Conservation (phyloP, 2,888 invertebrate genomes). For the Trypoxylon attenuatum region DNA sequence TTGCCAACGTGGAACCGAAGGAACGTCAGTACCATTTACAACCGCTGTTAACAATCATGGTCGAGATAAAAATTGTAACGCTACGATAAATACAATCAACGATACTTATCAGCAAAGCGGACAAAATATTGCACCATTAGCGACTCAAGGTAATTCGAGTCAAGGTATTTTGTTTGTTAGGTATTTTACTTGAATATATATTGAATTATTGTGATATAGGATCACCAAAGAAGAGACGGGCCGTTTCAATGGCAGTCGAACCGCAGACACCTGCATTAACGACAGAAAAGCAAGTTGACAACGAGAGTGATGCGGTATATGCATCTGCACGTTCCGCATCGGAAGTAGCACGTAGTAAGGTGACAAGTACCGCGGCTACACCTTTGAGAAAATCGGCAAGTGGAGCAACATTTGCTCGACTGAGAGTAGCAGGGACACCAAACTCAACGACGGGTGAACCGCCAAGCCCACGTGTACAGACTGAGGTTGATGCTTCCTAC, state of each 20-base stretch:
- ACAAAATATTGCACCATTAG: constrained; percentile 61
- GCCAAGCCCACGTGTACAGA: constrained; percentile 77
- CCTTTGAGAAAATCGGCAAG: constrained; percentile 69
- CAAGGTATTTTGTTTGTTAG: not conserved
- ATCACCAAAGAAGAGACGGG: constrained; percentile 75
- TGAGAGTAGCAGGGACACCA: constrained; percentile 80
- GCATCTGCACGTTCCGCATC: constrained; percentile 77
- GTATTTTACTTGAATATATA: not conserved
- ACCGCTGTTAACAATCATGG: constrained; percentile 70
- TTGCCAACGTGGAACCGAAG: constrained; percentile 76
- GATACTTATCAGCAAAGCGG: constrained; percentile 66
- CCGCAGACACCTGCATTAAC: constrained; percentile 64
- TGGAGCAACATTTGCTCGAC: constrained; percentile 83
- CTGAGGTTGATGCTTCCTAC: constrained; percentile 79
- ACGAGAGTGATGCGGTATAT: constrained; percentile 79
- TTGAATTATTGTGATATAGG: constrained; percentile 52
- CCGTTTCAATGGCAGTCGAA: constrained; percentile 75
- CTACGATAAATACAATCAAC: constrained; percentile 76
- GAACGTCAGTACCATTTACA: constrained; percentile 66
- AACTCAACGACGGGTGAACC: constrained; percentile 75
- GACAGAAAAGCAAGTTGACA: constrained; percentile 77
- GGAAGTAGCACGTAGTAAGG: constrained; percentile 68
- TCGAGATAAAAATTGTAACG: constrained; percentile 82
- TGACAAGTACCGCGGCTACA: constrained; percentile 20
- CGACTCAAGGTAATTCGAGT: constrained; percentile 61